Evolutionary conservation across 2,888 invertebrate species (phyloP), one percentile per base, ranked within the genome.

Genomic region (Geotrupes spiniger): DNA sequence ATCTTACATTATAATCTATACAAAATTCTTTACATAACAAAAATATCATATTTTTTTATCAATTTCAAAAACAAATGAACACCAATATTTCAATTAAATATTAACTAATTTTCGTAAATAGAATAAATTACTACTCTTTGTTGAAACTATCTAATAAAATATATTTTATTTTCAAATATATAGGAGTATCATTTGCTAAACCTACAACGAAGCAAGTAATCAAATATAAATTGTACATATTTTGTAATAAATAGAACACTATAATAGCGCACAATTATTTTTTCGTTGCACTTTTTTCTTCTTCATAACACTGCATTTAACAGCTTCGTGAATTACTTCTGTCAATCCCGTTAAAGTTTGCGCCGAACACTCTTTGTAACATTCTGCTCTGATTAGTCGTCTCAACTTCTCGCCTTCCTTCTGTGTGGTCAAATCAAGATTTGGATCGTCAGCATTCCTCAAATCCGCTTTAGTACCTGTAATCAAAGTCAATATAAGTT

Each of bases 381-480:
- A 56, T 41, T 68, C 66, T 0, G 74, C 74, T 53, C 59, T 64
- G 14, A 72, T 69, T 60, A 63, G 65, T 65, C 83, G 85, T 66
- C 83, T 86, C 75, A 92, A 76, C 68, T 85, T 87, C 61, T 85
- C 87, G 27, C 89, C 92, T 64, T 92, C 91, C 50, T 80, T 80
- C 27, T 78, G 77, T 12, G 84, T 81, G 27, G 88, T 80, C 40
- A 83, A 76, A 49, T 80, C 78, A 52, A 76, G 70, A 9, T 78
- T 75, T 66, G 71, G 72, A 52, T 79, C 74, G 6, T 66, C 62
- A 61, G 78, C 74, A 2, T 66, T 57, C 62, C 90, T 78, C 60
- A 91, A 77, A 72, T 92, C 92, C 42, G 80, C 80, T 77, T 92
- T 92, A 1, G 92, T 92, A 45, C 85, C 89, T 89, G 77, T 12